Conservation (phyloP, 92 coral and sea anemone species). For the Porites evermanni region DNA sequence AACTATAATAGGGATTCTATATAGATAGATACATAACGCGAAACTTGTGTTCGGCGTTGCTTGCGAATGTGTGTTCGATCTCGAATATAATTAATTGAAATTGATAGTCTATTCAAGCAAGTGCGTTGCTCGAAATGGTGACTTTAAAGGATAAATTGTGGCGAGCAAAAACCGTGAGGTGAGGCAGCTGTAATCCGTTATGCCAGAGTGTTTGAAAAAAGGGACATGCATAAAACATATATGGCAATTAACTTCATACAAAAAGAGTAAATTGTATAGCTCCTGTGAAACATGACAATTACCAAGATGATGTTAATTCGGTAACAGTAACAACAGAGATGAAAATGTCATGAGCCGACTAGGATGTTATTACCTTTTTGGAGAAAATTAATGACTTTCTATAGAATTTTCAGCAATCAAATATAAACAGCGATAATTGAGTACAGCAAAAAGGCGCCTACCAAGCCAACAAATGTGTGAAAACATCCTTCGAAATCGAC, state of each 20-base stretch:
- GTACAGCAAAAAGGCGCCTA: not conserved
- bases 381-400: not conserved
- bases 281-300: not conserved
- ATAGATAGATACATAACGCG: no score
- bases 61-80: no score
- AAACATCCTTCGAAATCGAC: not conserved
- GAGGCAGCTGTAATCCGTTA: no score
- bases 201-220: not conserved
- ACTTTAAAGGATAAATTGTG: no score
- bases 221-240: not conserved
- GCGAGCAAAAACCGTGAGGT: no score
- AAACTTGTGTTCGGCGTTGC: no score
- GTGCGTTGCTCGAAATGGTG: no score
- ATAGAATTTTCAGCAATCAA: not conserved
- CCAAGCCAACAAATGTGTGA: not conserved
- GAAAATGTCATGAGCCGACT: not conserved
- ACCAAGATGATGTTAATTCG: not conserved
- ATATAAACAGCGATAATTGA: not conserved
- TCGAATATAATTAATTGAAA: no score
- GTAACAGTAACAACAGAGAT: not conserved
- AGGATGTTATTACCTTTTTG: not conserved
- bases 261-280: not conserved
- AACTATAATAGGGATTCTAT: no score
- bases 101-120: no score
- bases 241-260: not conserved